Base-by-base conservation (phyloP, 2,113 vertebrate species). In the Anseranas semipalmata region DNA sequence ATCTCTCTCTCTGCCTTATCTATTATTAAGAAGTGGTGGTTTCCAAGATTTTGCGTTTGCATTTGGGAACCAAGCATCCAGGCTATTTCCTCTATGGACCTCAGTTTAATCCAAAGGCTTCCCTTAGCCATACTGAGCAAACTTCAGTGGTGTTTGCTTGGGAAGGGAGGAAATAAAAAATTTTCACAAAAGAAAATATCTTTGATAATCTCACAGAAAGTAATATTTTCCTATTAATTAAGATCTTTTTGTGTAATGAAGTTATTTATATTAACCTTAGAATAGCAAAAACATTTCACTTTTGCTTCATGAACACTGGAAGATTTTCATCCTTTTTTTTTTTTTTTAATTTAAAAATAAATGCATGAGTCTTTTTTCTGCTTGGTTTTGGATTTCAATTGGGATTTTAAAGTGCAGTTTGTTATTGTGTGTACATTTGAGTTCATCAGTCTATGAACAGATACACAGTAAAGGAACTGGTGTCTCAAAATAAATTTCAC, bases 401-500 rank as follows among this genome's bases (percentile, higher is more conserved):
- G 79, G 77, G 55, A 87, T 90, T 96, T 93, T 92, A 75, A 86
- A 85, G 12, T 59, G 58, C 21, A 73, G 8, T 85, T 93, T 87
- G 28, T 55, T 75, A 55, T 37, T 75, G 2, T 67, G 46, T 94
- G 32, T 60, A 35, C 35, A 9, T 78, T 12, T 76, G 59, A 79
- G 39, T 80, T 95, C 48, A 95, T 92, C 45, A 58, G 22, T 55
- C 83, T 75, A 3, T 55, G 66, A 85, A 91, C 89, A 96, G 53
- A 93, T 60, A 8, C 41, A 70, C n/a, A 87, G 37, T 72, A 80
- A 75, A 27, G 87, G 15, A 7, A 89, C 48, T 85, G 9, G 39
- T 79, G 35, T 76, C 89, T 97, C 59, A 68, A 95, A 94, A 92
- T 82, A 92, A 90, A 96, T 97, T 78, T 96, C 33, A 45, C 95